These are phyloP conservation scores for Encarsia formosa DNA, from an alignment of 2,888 invertebrate genomes.

Conservation along the genomic window DNA sequence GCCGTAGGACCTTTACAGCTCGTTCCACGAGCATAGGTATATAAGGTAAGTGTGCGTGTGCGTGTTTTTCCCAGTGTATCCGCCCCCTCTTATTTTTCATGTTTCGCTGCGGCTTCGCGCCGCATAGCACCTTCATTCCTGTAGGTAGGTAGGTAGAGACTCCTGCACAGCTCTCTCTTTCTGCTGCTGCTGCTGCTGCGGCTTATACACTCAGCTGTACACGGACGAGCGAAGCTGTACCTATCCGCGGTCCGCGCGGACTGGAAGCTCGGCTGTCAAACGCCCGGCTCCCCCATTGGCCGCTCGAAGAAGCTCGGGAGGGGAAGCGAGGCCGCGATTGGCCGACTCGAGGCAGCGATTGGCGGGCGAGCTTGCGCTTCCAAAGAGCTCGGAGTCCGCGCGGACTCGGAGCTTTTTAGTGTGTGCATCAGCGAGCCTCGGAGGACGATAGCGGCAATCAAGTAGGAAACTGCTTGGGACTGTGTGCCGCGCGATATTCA, in stretches of 20 bases:
- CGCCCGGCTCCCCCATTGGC: neutral
- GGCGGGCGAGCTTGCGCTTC: slow-evolving; percentile 19
- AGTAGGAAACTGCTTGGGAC: slow-evolving; percentile 52
- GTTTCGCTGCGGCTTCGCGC: slow-evolving; percentile 53
- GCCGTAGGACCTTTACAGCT: too few species aligned
- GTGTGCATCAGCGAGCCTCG: too few species aligned
- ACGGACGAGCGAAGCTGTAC: too few species aligned
- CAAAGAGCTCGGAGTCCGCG: slow-evolving; percentile 37
- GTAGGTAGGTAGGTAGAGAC: too few species aligned
- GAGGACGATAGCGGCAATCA: slow-evolving; percentile 52
- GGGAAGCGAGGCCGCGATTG: slow-evolving; percentile 18
- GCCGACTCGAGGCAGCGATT: neutral
- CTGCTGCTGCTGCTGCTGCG: too few species aligned
- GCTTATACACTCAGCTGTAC: too few species aligned
- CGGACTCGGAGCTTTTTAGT: slow-evolving; percentile 41
- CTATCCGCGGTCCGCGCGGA: too few species aligned
- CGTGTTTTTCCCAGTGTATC: slow-evolving; percentile 51
- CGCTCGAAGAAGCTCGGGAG: slow-evolving; percentile 7
- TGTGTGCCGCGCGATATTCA: slow-evolving; percentile 50
- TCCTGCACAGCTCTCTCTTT: slow-evolving; percentile 14
- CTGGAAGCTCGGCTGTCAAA: too few species aligned
- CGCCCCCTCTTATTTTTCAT: slow-evolving; percentile 53
- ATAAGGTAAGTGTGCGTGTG: too few species aligned
- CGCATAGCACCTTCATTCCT: slow-evolving; percentile 50
- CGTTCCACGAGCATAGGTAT: too few species aligned